These are phyloP conservation scores for Sturmia bella DNA, from an alignment of 2,888 invertebrate species.

Conservation along the genomic window DNA sequence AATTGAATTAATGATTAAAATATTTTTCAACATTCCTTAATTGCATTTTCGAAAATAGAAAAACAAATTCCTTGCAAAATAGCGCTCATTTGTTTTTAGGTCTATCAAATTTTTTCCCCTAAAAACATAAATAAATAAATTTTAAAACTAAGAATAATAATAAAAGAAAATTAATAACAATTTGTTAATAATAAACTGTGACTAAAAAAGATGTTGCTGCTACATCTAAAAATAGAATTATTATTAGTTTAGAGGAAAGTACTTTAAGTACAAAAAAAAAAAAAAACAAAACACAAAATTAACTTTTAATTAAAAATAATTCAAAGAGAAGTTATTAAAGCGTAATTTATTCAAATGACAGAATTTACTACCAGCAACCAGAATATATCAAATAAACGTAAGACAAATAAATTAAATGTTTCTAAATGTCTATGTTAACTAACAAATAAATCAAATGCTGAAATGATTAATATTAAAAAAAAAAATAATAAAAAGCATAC, in stretches of 20 bases:
- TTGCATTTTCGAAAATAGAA: too few species aligned
- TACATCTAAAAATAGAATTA: constrained; percentile 33
- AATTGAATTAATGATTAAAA: too few species aligned
- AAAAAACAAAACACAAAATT: neutral
- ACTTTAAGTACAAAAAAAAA: constrained; percentile 36
- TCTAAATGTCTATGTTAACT: constrained; percentile 71
- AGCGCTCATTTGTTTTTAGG: too few species aligned
- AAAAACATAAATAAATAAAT: neutral
- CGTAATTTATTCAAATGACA: constrained; percentile 2
- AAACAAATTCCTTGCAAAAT: too few species aligned
- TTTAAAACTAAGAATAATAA: neutral
- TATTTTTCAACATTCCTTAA: too few species aligned
- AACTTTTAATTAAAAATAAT: neutral
- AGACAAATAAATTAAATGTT: constrained; percentile 62
- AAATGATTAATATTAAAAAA: constrained; percentile 45
- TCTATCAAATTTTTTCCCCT: too few species aligned
- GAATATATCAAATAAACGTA: constrained; percentile 46
- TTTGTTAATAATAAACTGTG: constrained; percentile 36
- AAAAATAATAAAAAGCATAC: neutral
- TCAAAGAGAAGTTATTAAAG: neutral
- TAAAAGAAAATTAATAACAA: constrained; percentile 3
- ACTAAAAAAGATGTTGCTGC: constrained; percentile 31
- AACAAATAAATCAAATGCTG: constrained; percentile 58
- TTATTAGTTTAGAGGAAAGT: constrained; percentile 32
- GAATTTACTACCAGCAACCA: constrained; percentile 38